These are phyloP conservation scores for Maniola hyperantus DNA, from an alignment of 2,888 invertebrate genomes.

Conservation along the genomic window DNA sequence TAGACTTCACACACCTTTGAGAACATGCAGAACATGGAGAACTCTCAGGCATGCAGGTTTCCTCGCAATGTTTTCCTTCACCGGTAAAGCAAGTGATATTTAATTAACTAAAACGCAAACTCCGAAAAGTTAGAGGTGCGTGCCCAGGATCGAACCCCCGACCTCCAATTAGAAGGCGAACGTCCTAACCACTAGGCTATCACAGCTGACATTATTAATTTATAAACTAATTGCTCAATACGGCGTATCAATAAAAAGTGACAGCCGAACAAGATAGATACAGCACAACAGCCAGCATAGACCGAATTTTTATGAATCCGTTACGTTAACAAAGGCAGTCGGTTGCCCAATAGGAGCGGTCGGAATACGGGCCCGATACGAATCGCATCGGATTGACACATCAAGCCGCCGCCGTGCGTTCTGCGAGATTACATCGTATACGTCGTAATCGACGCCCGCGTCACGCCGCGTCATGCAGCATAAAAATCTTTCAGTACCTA, in stretches of 20 bases:
- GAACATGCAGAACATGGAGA: too few relatives aligned
- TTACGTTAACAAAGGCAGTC: conserved; percentile 76
- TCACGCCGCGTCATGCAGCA: conserved; percentile 49
- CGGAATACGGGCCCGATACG: conserved; percentile 66
- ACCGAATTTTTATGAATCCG: conserved; percentile 70
- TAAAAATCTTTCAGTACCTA: conserved; percentile 25
- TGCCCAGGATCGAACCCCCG: too few relatives aligned
- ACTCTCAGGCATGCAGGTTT: too few relatives aligned
- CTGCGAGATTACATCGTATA: conserved; percentile 67
- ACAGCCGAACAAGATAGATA: conserved; percentile 48
- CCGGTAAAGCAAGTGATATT: too few relatives aligned
- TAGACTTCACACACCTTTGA: too few relatives aligned
- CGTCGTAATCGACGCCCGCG: conserved; percentile 64
- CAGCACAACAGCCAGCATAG: conserved; percentile 24
- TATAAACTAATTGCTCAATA: conserved; percentile 27
- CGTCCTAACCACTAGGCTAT: background rate
- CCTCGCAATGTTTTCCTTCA: too few relatives aligned
- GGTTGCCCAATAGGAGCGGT: conserved; percentile 78
- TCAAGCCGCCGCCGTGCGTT: conserved; percentile 65
- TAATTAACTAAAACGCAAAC: too few relatives aligned
- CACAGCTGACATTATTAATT: conserved; percentile 17
- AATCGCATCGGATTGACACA: conserved; percentile 71
- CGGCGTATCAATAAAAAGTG: conserved; percentile 30
- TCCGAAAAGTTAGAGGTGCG: too few relatives aligned
- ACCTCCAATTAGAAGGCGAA: too few relatives aligned